Evolutionary conservation across 1,140 invertebrate species (phyloP).

Genomic region (Medauroidea extradentata): DNA sequence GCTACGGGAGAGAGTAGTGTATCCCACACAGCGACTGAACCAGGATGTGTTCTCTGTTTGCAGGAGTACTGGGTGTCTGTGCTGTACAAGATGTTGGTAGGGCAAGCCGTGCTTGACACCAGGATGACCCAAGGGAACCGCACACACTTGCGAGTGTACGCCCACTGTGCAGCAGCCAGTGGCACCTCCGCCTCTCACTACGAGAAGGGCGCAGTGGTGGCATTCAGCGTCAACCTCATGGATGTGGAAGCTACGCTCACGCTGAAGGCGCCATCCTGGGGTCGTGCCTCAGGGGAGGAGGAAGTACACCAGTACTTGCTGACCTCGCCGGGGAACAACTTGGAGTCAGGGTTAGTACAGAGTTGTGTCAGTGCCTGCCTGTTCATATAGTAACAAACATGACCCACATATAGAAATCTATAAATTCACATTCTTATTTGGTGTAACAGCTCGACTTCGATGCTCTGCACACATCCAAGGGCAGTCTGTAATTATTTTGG

Average conservation of each 20-base stretch:
- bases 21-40: neutral
- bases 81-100: conserved; percentile 47
- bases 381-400: too few species aligned
- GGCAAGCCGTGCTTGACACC: conserved; percentile 42
- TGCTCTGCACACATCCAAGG: too few species aligned
- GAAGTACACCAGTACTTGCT: conserved; percentile 12
- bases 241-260: neutral
- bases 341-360: neutral
- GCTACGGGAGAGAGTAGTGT: too few species aligned
- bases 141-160: conserved; percentile 40
- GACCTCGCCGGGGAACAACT: neutral
- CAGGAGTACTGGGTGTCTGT: conserved; percentile 50
- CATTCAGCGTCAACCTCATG: conserved; percentile 41
- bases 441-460: too few species aligned
- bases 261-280: neutral
- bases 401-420: too few species aligned
- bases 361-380: too few species aligned
- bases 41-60: conserved; percentile 4
- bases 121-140: conserved; percentile 32
- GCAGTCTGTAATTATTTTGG: too few species aligned
- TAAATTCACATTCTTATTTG: too few species aligned
- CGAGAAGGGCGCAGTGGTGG: conserved; percentile 38
- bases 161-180: conserved; percentile 39
- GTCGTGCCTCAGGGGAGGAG: neutral
- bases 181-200: neutral